Percentiles rank a stretch among this genome's conserved stretches.
phyloP scores from a whole-genome alignment of 2,888 invertebrate species.

The Drosophila paranaensis region DNA sequence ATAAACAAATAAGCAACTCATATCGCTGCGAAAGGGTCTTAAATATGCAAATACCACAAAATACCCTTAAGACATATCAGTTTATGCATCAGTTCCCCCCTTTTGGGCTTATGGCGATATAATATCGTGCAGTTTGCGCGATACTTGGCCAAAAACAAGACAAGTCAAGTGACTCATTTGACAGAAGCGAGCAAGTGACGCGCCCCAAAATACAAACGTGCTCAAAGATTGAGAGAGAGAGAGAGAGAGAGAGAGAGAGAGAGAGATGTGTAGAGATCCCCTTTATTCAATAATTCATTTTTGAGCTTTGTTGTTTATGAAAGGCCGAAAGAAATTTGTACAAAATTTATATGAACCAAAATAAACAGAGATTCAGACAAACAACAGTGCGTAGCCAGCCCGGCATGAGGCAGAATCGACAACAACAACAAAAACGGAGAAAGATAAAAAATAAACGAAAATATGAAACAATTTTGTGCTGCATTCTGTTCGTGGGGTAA shows the following conservation, averaged over 20 bases:
- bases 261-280: conserved; percentile 20
- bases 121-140: conserved; percentile 32
- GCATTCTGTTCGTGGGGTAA: conserved; percentile 46
- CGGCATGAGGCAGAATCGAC: conserved; percentile 37
- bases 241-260: conserved; percentile 8
- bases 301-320: conserved; percentile 65
- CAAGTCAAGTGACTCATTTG: conserved; percentile 58
- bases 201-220: conserved; percentile 45
- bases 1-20: conserved; percentile 13
- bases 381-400: conserved; percentile 42
- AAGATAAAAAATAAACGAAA: conserved; percentile 15
- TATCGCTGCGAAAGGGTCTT: conserved; percentile 11
- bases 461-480: conserved; percentile 44
- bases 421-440: conserved; percentile 6
- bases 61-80: neutral
- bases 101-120: conserved; percentile 34
- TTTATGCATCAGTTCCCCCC: conserved; percentile 8
- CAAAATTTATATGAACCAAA: conserved; percentile 54
- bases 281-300: conserved; percentile 55
- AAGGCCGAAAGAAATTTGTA: conserved; percentile 49
- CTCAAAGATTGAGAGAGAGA: conserved; percentile 9
- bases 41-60: conserved; percentile 17
- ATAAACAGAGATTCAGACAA: conserved; percentile 53
- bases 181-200: conserved; percentile 28
- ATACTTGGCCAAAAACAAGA: conserved; percentile 26